These are phyloP conservation scores for Andrena flavipes DNA, from an alignment of 2,888 invertebrate genomes.

Conservation along the genomic window DNA sequence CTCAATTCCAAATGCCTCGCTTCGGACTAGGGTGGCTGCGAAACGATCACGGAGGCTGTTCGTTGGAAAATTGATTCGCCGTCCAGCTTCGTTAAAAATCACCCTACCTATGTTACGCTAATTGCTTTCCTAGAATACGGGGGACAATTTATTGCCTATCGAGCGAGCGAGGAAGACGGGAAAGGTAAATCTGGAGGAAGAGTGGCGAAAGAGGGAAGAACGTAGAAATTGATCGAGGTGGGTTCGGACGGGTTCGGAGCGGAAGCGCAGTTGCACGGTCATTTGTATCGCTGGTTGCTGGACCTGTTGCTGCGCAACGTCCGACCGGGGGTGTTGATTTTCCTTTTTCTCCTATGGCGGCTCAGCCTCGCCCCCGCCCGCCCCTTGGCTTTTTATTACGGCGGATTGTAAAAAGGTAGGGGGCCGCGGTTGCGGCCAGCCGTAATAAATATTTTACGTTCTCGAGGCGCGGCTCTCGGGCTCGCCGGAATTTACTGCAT, in stretches of 20 bases:
- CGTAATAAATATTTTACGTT: constrained; percentile 66
- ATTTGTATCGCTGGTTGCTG: constrained; percentile 66
- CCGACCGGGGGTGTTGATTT: constrained; percentile 58
- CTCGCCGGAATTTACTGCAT: constrained; percentile 23
- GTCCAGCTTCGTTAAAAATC: too few relatives aligned
- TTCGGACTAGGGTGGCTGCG: too few relatives aligned
- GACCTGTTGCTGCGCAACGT: constrained; percentile 67
- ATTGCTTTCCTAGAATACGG: not conserved
- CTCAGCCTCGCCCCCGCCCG: not conserved
- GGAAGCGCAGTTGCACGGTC: constrained; percentile 55
- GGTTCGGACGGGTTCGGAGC: constrained; percentile 40
- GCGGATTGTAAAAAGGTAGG: constrained; percentile 27
- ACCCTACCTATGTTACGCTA: too few relatives aligned
- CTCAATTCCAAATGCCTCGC: too few relatives aligned
- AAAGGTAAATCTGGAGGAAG: not conserved
- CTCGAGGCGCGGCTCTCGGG: constrained; percentile 21
- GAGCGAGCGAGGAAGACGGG: not conserved
- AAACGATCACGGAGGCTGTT: too few relatives aligned
- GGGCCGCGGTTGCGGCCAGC: constrained; percentile 22
- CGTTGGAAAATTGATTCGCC: too few relatives aligned
- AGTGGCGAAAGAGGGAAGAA: constrained; percentile 12
- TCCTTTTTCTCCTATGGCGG: constrained; percentile 37
- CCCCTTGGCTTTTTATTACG: constrained; percentile 44
- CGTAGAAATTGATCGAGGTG: constrained; percentile 62
- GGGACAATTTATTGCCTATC: not conserved